Evolutionary conservation across 1,140 invertebrate species (phyloP), one percentile per base, ranked within the genome.

Genomic region (Solen grandis): DNA sequence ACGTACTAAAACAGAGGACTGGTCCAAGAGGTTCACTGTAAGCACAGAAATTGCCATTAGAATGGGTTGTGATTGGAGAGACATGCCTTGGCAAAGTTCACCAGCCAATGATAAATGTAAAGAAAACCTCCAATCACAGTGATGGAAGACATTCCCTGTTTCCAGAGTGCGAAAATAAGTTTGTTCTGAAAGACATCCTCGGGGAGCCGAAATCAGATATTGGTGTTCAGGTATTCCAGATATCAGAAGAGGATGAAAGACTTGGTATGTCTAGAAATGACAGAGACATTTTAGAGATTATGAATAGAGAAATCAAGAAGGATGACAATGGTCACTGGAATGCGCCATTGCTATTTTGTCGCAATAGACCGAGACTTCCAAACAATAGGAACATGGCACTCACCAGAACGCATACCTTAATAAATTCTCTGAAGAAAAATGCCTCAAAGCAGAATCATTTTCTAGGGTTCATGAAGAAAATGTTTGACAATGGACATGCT

Each of bases 11-110:
- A n/a, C n/a, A n/a, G n/a, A n/a, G n/a, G n/a, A n/a, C n/a, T n/a
- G n/a, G n/a, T n/a, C n/a, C n/a, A n/a, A n/a, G n/a, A n/a, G n/a
- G 31, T 33, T 29, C 70, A 4, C 79, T 70, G 2, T 81, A 69
- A 59, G 69, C 69, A 13, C 70, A 81, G 35, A n/a, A 31, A 19
- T 68, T 57, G 16, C 33, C 50, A 3, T 35, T 81, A 31, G 79
- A 70, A 41, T 81, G 79, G 79, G 68, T 54, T 16, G 63, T 81
- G 25, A 81, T 81, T n/a, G 79, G 70, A 46, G 69, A 75, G 2
- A 35, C 55, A 13, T 81, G 78, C 74, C 31, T 74, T 16, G 36
- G 19, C 4, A n/a, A 59, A 31, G 14, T 46, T 60, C 62, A 74
- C 46, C 19, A n/a, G 19, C 60, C 22, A 29, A 62, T 62, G 5